Percentiles rank a stretch among this genome's conserved stretches.
phyloP scores from a whole-genome alignment of 2,888 invertebrate species.

The Entomobrya multifasciata region DNA sequence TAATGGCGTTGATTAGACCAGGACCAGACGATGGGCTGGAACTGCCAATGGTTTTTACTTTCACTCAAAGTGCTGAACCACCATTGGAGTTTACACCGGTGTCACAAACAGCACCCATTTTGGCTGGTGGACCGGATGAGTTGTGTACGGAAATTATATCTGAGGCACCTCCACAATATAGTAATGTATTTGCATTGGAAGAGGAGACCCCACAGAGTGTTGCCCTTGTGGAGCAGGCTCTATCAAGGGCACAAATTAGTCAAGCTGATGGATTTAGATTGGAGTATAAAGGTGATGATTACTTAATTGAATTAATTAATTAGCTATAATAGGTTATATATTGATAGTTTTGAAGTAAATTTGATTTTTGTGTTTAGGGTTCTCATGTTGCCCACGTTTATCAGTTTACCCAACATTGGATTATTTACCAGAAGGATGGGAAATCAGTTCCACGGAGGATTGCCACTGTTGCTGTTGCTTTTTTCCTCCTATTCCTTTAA shows the following conservation, averaged over 20 bases:
- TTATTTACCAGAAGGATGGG: background rate
- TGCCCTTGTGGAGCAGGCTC: background rate
- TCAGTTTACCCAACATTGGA: background rate
- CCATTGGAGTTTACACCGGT: background rate
- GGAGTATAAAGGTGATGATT: conserved; percentile 1
- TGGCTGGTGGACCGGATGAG: no score
- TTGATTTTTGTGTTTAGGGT: no score
- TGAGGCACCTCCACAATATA: background rate
- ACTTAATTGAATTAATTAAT: no score
- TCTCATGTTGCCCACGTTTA: conserved; percentile 18
- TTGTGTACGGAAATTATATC: background rate
- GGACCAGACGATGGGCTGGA: no score
- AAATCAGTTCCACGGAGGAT: background rate
- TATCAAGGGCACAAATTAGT: background rate
- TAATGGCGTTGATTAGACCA: no score
- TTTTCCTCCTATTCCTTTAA: no score
- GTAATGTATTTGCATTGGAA: background rate
- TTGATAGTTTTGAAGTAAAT: no score
- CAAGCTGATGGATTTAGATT: conserved; percentile 16
- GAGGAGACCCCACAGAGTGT: conserved; percentile 1
- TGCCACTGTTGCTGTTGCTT: conserved; percentile 54
- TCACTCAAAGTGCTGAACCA: background rate
- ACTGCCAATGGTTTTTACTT: no score
- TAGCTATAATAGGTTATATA: no score
- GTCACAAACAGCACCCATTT: no score